These are phyloP conservation scores for Leucosticte australis DNA, from an alignment of 2,113 vertebrate species.

Conservation along the genomic window DNA sequence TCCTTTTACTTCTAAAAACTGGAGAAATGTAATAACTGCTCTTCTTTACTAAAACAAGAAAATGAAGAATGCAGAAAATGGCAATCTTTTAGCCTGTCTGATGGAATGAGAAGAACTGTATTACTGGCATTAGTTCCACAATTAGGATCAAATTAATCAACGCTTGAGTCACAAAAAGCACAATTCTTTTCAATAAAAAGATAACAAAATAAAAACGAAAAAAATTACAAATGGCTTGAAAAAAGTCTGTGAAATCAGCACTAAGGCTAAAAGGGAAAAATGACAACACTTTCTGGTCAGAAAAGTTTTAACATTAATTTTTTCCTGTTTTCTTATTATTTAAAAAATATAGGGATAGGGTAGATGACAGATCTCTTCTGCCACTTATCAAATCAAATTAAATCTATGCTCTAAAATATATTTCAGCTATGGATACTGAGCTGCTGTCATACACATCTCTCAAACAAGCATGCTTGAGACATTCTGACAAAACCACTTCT, in stretches of 20 bases:
- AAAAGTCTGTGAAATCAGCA: not conserved
- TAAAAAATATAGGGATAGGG: not conserved
- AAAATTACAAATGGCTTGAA: not conserved
- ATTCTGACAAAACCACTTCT: constrained; percentile 14
- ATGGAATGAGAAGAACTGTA: not conserved
- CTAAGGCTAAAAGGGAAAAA: not conserved
- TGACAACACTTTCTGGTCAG: not conserved
- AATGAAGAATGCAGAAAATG: not conserved
- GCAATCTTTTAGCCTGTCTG: not conserved
- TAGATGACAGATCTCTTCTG: constrained; percentile 23
- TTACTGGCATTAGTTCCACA: not conserved
- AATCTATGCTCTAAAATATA: constrained; percentile 9
- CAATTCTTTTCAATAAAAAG: not conserved
- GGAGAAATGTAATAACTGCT: not conserved
- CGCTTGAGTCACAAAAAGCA: not conserved
- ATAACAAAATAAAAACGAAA: not conserved
- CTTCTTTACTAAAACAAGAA: not conserved
- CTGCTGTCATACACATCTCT: not conserved
- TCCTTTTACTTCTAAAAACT: not conserved
- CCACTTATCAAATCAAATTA: constrained; percentile 6
- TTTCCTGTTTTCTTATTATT: not conserved
- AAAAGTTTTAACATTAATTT: not conserved
- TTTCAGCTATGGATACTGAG: constrained; percentile 27
- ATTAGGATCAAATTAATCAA: not conserved
- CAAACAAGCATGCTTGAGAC: not conserved